phyloP scores from a whole-genome alignment of 2,888 invertebrate species.

The Philereme transversata region DNA sequence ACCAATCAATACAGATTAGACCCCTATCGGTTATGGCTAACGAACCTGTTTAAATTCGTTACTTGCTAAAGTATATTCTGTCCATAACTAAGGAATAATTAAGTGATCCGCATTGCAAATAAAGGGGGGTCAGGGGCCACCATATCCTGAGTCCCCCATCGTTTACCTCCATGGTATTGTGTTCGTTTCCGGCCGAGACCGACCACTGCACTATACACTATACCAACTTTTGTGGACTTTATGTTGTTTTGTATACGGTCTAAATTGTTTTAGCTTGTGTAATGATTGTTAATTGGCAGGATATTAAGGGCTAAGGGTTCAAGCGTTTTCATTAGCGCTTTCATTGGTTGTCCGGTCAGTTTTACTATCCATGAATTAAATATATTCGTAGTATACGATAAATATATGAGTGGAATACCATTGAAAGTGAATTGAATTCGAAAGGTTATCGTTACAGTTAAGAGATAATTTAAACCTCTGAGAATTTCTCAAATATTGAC shows the following conservation, averaged over 20 bases:
- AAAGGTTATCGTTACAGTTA: constrained; percentile 2
- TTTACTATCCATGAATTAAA: constrained; percentile 36
- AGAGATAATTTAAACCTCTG: no score
- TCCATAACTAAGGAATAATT: constrained; percentile 43
- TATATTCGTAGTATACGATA: constrained; percentile 11
- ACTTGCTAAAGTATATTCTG: constrained; percentile 22
- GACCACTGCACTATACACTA: constrained; percentile 23
- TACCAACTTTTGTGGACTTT: constrained; percentile 17
- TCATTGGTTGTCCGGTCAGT: constrained; percentile 32
- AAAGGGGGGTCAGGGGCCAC: constrained; percentile 51
- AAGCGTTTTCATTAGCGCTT: constrained; percentile 38
- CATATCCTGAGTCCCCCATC: constrained; percentile 50
- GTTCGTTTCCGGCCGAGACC: constrained; percentile 47
- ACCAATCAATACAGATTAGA: not conserved
- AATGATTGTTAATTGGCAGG: constrained; percentile 30
- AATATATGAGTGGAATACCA: constrained; percentile 12
- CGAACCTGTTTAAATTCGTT: not conserved
- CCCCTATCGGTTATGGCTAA: not conserved
- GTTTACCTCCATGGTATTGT: constrained; percentile 48
- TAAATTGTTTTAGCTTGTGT: constrained; percentile 1
- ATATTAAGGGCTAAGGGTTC: constrained; percentile 35
- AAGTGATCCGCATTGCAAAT: constrained; percentile 43
- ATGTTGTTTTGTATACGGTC: not conserved
- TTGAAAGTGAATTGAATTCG: constrained; percentile 19
- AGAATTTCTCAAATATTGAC: no score